phyloP scores from a whole-genome alignment of 1,140 invertebrate genomes.

The Carposina sasakii region DNA sequence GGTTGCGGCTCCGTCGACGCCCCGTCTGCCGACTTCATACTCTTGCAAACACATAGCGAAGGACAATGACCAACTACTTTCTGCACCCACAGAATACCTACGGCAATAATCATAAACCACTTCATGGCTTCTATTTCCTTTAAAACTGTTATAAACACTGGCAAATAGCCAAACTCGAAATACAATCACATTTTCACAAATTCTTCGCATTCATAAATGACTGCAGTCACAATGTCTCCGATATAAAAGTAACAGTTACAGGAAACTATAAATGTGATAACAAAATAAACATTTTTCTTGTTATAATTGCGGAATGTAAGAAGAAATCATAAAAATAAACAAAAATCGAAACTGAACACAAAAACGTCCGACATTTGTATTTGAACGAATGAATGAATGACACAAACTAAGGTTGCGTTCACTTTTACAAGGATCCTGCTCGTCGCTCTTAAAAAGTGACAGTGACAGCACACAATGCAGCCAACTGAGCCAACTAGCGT shows the following conservation, averaged over 20 bases:
- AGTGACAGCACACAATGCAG: too few relatives aligned
- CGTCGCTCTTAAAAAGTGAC: too few relatives aligned
- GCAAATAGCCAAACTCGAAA: constrained; percentile 60
- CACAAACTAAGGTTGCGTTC: too few relatives aligned
- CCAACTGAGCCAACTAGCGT: too few relatives aligned
- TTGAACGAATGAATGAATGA: constrained; percentile 20
- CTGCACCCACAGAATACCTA: constrained; percentile 35
- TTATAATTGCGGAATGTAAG: constrained; percentile 29
- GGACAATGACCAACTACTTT: constrained; percentile 47
- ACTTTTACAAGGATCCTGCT: too few relatives aligned
- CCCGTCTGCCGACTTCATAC: constrained; percentile 42
- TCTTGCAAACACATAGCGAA: constrained; percentile 60
- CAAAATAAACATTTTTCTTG: constrained; percentile 32
- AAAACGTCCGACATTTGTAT: constrained; percentile 46
- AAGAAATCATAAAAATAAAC: constrained; percentile 56
- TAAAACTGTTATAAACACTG: constrained; percentile 50
- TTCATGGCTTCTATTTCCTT: constrained; percentile 50
- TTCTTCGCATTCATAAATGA: constrained; percentile 43
- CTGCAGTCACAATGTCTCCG: constrained; percentile 23
- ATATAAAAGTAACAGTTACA: constrained; percentile 15
- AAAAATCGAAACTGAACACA: constrained; percentile 45
- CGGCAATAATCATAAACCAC: constrained; percentile 33
- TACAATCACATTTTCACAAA: constrained; percentile 64
- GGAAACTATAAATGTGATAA: constrained; percentile 24
- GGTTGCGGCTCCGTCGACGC: constrained; percentile 34